Conservation (phyloP, 2,113 vertebrate genomes). For the Brevimyrus niger region DNA sequence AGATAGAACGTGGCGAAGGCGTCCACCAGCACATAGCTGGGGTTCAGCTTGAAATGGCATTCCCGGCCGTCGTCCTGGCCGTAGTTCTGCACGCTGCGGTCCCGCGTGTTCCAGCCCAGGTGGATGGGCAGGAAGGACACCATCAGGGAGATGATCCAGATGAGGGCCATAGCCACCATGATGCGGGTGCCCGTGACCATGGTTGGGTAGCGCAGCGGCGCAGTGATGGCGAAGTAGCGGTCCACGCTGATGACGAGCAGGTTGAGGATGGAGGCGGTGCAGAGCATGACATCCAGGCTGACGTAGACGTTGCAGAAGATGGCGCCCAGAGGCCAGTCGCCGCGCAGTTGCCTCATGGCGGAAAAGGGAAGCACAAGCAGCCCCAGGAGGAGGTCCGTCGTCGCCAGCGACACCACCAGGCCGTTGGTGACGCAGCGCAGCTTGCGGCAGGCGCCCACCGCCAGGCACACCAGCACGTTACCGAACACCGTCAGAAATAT, state of each 20-base stretch:
- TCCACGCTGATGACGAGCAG: constrained; percentile 91
- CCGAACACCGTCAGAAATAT: constrained; percentile 75
- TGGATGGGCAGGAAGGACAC: constrained; percentile 92
- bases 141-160: constrained; percentile 81
- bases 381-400: constrained; percentile 83
- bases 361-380: constrained; percentile 88
- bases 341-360: constrained; percentile 66
- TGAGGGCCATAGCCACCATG: constrained; percentile 61
- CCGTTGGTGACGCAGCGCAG: constrained; percentile 89
- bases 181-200: constrained; percentile 70
- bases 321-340: constrained; percentile 68
- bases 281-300: constrained; percentile 93
- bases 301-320: constrained; percentile 83
- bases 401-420: constrained; percentile 85
- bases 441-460: constrained; percentile 70
- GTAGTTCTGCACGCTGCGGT: constrained; percentile 64
- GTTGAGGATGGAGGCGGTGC: constrained; percentile 93
- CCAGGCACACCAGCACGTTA: constrained; percentile 86
- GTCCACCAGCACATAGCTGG: constrained; percentile 72
- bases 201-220: constrained; percentile 75
- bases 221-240: constrained; percentile 82
- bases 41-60: constrained; percentile 78
- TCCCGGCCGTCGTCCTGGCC: constrained; percentile 25
- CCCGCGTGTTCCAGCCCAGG: constrained; percentile 85
- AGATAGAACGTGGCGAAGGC: constrained; percentile 83